Base-by-base conservation (phyloP, 2,113 vertebrate species). In the Crotalus viridis region DNA sequence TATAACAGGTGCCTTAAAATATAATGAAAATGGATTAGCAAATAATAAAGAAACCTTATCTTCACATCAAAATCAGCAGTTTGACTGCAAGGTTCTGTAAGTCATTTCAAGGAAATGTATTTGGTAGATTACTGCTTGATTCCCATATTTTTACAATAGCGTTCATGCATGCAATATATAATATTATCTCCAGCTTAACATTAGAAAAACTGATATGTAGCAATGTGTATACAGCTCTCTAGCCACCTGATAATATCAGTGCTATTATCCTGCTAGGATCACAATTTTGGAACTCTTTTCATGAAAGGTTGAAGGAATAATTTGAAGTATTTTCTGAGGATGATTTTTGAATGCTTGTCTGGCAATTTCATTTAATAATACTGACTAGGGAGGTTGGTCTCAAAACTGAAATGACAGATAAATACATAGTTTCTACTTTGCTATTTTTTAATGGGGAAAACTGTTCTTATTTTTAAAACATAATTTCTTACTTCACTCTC, bases 1-100 rank as follows among this genome's bases (percentile, higher is more conserved):
- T 81, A 57, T 91, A 95, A 74, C 69, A 90, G 26, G 5, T 92
- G 74, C 91, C 96, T 96, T 91, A 94, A 97, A 96, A 90, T 95
- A 93, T 95, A 96, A 93, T 94, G 95, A 96, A 96, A 94, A 95
- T 95, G 26, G 96, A 96, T 96, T 95, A 92, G 46, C 74, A 48
- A 90, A 95, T 85, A 33, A 39, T 57, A 92, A 92, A 94, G 39
- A 55, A 28, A 8, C 0, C 86, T 92, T 46, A 39, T 87, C 87
- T 92, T 93, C 93, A 93, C 90, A 48, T n/a, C n/a, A 92, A 61
- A 94, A 24, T 24, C 90, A 88, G 7, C 10, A 51, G 3, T 91
- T 94, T 22, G 22, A 46, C 24, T 94, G 51, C 3, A 91, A 74
- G 21, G 0, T 24, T 56, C 81, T 92, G 22, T 90, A 57, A 85